Evolutionary conservation across 2,888 invertebrate genomes (phyloP).

Genomic region (Cryptophagus acutangulus): DNA sequence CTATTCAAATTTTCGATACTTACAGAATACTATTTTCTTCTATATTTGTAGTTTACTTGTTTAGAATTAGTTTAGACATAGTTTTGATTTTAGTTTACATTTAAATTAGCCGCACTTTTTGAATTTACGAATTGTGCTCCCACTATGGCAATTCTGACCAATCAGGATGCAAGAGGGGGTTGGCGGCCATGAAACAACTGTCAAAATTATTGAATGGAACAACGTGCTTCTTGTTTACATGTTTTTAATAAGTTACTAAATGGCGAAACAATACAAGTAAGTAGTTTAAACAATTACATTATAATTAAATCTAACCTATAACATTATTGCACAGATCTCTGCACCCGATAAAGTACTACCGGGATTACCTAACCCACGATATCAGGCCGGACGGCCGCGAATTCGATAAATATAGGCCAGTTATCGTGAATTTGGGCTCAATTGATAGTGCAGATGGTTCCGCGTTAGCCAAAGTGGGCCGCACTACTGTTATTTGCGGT

Average conservation of each 20-base stretch:
- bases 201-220: no score
- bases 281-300: conserved; percentile 9
- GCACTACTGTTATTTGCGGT: conserved; percentile 78
- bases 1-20: no score
- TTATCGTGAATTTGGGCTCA: conserved; percentile 59
- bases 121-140: no score
- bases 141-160: no score
- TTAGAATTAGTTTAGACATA: no score
- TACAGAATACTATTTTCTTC: no score
- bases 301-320: conserved; percentile 5
- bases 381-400: conserved; percentile 74
- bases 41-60: no score
- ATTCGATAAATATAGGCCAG: conserved; percentile 64
- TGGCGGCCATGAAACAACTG: no score
- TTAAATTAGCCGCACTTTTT: no score
- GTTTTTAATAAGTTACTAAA: conserved; percentile 12
- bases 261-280: conserved; percentile 44
- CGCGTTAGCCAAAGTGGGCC: conserved; percentile 73
- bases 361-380: conserved; percentile 65
- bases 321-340: conserved; percentile 62
- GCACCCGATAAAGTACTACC: conserved; percentile 71
- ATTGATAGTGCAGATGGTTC: conserved; percentile 68
- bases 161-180: no score
- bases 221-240: conserved; percentile 1
- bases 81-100: no score